Base-by-base conservation (phyloP, 2,888 invertebrate genomes). In the Drosophila quinaria region DNA sequence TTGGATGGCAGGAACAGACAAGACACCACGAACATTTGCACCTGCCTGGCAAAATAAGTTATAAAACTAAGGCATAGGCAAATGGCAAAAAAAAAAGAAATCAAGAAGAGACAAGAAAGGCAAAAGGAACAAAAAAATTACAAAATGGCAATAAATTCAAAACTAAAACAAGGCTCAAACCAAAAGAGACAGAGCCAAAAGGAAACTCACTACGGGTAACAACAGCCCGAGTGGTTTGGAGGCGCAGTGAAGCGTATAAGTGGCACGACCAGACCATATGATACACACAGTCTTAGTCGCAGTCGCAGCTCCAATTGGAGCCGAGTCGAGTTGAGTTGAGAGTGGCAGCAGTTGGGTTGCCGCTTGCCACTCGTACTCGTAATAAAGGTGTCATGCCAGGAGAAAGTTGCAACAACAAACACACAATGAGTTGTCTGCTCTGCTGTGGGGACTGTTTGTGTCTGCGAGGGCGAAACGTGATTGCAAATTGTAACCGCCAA, bases 401-500 rank as follows among this genome's bases (percentile, higher is more conserved):
- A 69, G 80, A 89, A 86, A 81, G 85, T 82, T 84, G 80, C 70
- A 79, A 37, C 35, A 62, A n/a, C 15, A 41, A 19, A 60, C 54
- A 29, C 58, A 42, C 56, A 59, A 68, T 41, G 56, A 50, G 61
- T 29, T 22, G 8, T 44, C 13, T 10, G 44, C 19, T 61, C 17
- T 25, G 19, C 11, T 49, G 58, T 52, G 60, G 61, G 58, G 41
- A 25, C 44, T 46, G 19, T 33, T n/a, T 41, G 49, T 52, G 13
- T 60, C 52, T 35, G 66, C 44, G 69, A 70, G 71, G 66, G 68
- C 65, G 71, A 87, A 90, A 90, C 91, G 91, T 91, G 91, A 91
- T 91, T 91, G 92, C 91, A 91, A 92, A 90, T 92, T 91, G 91
- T 91, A 90, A 91, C 91, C 91, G 91, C 91, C 91, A 91, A 92